These are phyloP conservation scores for Polypedilum vanderplanki DNA, from an alignment of 1,140 invertebrate genomes.

Conservation along the genomic window DNA sequence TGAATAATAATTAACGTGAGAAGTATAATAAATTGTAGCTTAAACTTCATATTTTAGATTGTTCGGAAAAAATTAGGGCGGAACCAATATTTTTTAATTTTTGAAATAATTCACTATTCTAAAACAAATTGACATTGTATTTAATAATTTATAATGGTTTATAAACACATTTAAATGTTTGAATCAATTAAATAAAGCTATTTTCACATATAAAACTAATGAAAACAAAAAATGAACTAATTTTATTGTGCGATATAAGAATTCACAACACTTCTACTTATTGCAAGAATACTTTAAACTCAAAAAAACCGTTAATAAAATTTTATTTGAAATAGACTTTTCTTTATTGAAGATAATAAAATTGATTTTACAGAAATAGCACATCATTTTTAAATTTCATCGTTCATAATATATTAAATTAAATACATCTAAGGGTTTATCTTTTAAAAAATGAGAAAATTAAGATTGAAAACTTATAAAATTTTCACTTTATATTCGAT, in stretches of 20 bases:
- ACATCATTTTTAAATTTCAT: not conserved
- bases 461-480: no score
- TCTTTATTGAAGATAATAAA: not conserved
- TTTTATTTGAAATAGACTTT: no score
- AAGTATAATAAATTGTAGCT: not conserved
- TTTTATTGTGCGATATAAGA: no score
- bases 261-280: no score
- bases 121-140: not conserved
- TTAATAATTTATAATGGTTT: not conserved
- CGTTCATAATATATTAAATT: not conserved
- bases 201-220: no score
- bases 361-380: constrained; percentile 10
- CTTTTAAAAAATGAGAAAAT: no score
- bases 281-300: no score
- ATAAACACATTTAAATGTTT: no score
- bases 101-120: not conserved
- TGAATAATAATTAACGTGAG: not conserved
- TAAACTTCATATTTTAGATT: not conserved
- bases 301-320: no score
- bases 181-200: no score
- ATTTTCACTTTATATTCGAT: no score
- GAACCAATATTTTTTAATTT: not conserved
- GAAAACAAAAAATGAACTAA: no score
- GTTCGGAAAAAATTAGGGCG: not conserved
- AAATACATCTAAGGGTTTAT: not conserved